These are phyloP conservation scores for Neoscelio sp. DNA, from an alignment of 2,888 invertebrate genomes.

Conservation along the genomic window DNA sequence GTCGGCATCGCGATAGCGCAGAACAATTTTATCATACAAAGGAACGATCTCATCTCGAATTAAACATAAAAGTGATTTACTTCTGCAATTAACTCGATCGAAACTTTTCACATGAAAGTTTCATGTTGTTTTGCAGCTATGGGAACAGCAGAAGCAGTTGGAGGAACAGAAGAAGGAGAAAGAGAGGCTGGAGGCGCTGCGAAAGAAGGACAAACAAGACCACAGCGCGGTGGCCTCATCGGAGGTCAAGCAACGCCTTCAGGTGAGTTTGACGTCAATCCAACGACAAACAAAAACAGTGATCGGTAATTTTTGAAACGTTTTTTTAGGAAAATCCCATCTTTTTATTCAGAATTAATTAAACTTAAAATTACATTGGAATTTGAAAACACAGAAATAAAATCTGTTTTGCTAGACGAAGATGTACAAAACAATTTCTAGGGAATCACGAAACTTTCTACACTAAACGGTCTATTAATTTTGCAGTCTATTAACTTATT, in stretches of 20 bases:
- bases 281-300: no score
- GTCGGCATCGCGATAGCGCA: no score
- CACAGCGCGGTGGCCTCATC: slow-evolving; percentile 98
- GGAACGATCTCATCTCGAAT: slow-evolving; percentile 11
- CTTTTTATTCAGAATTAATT: no score
- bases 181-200: slow-evolving; percentile 92
- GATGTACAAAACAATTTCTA: no score
- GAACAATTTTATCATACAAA: slow-evolving; percentile 6
- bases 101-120: slow-evolving; percentile 21
- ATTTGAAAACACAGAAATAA: no score
- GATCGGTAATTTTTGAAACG: no score
- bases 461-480: no score
- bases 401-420: no score
- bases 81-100: not conserved
- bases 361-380: no score
- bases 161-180: slow-evolving; percentile 92
- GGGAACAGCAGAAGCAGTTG: slow-evolving; percentile 95
- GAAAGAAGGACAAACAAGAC: slow-evolving; percentile 97
- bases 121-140: slow-evolving; percentile 87
- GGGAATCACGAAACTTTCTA: no score
- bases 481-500: no score
- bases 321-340: no score
- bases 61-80: slow-evolving; percentile 12
- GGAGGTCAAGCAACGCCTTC: slow-evolving; percentile 97
- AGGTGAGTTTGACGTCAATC: slow-evolving; percentile 84